These are phyloP conservation scores for Pontoporia blainvillei DNA, from an alignment of 2,113 vertebrate genomes.

Conservation along the genomic window DNA sequence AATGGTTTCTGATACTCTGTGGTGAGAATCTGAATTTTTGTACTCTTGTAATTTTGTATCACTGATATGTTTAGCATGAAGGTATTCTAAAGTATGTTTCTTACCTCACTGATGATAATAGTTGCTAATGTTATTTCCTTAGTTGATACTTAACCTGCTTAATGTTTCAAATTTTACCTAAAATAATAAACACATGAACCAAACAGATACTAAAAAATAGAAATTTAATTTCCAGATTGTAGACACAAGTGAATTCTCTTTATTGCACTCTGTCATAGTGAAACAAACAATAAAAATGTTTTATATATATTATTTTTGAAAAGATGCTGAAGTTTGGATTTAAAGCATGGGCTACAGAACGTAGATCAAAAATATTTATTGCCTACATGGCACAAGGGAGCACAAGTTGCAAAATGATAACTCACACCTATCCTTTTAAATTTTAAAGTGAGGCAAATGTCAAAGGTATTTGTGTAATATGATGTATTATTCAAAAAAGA, in stretches of 20 bases:
- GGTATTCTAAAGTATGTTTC: background rate
- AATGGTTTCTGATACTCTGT: background rate
- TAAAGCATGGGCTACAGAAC: background rate
- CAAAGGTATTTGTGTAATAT: background rate
- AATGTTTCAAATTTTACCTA: background rate
- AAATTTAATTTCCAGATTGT: slow-evolving; percentile 28
- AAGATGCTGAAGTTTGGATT: background rate
- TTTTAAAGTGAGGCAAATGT: background rate
- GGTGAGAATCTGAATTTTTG: background rate
- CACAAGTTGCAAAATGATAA: background rate
- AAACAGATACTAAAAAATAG: background rate
- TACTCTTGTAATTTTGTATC: background rate
- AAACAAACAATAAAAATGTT: background rate
- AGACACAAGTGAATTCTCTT: background rate
- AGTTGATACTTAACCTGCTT: slow-evolving; percentile 25
- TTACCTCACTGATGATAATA: background rate
- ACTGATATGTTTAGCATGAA: background rate
- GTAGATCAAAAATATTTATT: background rate
- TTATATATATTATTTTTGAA: slow-evolving; percentile 19
- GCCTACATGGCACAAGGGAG: background rate
- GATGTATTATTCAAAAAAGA: background rate
- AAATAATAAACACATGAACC: background rate
- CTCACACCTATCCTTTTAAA: background rate
- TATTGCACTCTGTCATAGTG: background rate
- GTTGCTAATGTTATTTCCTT: slow-evolving; percentile 19